Evolutionary conservation across 2,113 vertebrate genomes (phyloP).

Genomic region (Aegithalos caudatus): DNA sequence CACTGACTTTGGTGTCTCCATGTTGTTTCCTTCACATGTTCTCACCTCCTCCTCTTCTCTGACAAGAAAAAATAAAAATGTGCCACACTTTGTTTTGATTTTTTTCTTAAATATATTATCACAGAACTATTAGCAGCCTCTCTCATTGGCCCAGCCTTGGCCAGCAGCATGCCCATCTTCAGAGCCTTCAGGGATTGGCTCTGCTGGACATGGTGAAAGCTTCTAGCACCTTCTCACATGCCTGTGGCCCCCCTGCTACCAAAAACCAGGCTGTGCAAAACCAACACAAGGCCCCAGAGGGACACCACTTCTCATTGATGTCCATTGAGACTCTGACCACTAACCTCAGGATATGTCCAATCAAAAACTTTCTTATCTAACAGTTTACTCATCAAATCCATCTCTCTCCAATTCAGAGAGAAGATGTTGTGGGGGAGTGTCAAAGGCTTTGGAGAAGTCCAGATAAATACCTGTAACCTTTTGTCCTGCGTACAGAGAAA

Average conservation of each 20-base stretch:
- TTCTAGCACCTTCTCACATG: neutral
- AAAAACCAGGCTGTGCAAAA: neutral
- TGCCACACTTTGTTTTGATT: neutral
- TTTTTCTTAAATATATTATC: neutral
- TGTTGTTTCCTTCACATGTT: neutral
- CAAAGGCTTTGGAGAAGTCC: neutral
- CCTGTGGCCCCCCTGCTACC: neutral
- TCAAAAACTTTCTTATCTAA: neutral
- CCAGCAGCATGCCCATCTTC: neutral
- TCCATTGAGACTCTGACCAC: neutral
- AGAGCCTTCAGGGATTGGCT: neutral
- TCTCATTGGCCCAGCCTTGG: neutral
- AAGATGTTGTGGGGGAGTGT: neutral
- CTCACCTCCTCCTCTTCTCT: neutral
- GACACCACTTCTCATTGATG: neutral
- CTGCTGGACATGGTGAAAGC: neutral
- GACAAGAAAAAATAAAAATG: neutral
- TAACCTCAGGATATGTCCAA: neutral
- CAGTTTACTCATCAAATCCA: neutral
- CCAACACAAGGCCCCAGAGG: neutral
- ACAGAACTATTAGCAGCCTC: rapidly evolving
- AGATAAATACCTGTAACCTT: neutral
- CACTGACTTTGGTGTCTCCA: neutral
- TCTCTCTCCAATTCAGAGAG: neutral
- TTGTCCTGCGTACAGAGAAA: neutral